Conservation (phyloP, 2,113 vertebrate genomes). For the Bostrychus sinensis region DNA sequence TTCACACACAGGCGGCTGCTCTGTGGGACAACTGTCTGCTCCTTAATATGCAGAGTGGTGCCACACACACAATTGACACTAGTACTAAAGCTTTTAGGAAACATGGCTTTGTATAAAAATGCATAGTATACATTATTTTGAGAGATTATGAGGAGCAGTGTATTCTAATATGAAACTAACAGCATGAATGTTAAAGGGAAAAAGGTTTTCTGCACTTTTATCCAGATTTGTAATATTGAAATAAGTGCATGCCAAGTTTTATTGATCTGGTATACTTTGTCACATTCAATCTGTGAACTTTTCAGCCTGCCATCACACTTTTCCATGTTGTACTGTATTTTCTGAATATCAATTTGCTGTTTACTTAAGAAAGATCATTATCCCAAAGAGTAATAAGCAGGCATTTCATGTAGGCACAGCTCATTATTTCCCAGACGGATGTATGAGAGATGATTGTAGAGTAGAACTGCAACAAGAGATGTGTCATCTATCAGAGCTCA, state of each 20-base stretch:
- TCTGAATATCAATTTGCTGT: conserved; percentile 64
- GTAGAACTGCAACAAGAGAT: conserved; percentile 71
- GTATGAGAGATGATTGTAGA: conserved; percentile 67
- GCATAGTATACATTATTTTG: too few relatives aligned
- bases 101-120: not conserved
- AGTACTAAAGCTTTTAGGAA: conserved; percentile 21
- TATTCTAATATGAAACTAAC: too few relatives aligned
- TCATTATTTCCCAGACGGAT: conserved; percentile 73
- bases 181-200: not conserved
- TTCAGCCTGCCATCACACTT: conserved; percentile 4
- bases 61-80: conserved; percentile 44
- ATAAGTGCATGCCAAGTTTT: not conserved
- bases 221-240: not conserved
- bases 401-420: conserved; percentile 63
- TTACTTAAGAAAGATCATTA: conserved; percentile 70
- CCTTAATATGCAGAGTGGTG: conserved; percentile 59
- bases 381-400: conserved; percentile 71
- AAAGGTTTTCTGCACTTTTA: not conserved
- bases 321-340: conserved; percentile 26
- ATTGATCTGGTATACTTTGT: not conserved
- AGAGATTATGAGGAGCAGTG: too few relatives aligned
- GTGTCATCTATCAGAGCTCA: conserved; percentile 72
- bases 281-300: not conserved
- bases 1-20: conserved; percentile 66
- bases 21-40: conserved; percentile 48